Conservation (phyloP, 2,888 invertebrate species). For the Andrena bicolor region DNA sequence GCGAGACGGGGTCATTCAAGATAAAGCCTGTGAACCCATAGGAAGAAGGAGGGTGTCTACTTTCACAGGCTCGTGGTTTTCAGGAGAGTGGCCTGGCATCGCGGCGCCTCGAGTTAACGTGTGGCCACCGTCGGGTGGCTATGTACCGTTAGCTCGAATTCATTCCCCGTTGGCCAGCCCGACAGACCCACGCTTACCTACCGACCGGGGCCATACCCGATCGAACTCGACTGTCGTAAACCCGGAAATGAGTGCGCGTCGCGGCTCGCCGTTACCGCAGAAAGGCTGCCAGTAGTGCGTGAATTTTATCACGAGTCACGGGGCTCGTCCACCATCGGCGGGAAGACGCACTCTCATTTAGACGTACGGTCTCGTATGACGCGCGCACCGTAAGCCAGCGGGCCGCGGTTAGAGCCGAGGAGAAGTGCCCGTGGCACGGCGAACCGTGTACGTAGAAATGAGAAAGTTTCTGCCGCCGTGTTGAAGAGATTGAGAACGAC, state of each 20-base stretch:
- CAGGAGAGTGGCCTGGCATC: slow-evolving; percentile 65
- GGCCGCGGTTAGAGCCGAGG: slow-evolving; percentile 26
- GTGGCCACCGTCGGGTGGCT: slow-evolving; percentile 67
- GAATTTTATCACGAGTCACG: slow-evolving; percentile 64
- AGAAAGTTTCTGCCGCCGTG: slow-evolving; percentile 76
- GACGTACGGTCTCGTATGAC: slow-evolving; percentile 64
- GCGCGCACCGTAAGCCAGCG: slow-evolving; percentile 56
- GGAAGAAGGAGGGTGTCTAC: slow-evolving; percentile 61
- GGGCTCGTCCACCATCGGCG: slow-evolving; percentile 41
- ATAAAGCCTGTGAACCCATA: slow-evolving; percentile 40
- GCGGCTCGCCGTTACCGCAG: slow-evolving; percentile 54
- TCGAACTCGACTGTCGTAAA: slow-evolving; percentile 69
- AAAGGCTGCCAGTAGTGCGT: slow-evolving; percentile 61
- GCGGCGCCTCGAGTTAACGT: slow-evolving; percentile 64
- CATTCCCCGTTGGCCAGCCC: slow-evolving; percentile 76
- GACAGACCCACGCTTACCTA: slow-evolving; percentile 69
- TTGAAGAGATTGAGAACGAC: slow-evolving; percentile 73
- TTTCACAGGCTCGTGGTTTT: slow-evolving; percentile 66
- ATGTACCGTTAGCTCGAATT: slow-evolving; percentile 81
- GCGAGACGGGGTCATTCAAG: slow-evolving; percentile 50
- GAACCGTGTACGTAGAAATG: slow-evolving; percentile 76
- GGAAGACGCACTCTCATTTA: slow-evolving; percentile 41
- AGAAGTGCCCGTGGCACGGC: slow-evolving; percentile 43
- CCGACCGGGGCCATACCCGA: slow-evolving; percentile 70
- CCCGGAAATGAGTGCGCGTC: slow-evolving; percentile 73